These are phyloP conservation scores for Acanthococcus lagerstroemiae DNA, from an alignment of 2,888 invertebrate species.

Conservation along the genomic window DNA sequence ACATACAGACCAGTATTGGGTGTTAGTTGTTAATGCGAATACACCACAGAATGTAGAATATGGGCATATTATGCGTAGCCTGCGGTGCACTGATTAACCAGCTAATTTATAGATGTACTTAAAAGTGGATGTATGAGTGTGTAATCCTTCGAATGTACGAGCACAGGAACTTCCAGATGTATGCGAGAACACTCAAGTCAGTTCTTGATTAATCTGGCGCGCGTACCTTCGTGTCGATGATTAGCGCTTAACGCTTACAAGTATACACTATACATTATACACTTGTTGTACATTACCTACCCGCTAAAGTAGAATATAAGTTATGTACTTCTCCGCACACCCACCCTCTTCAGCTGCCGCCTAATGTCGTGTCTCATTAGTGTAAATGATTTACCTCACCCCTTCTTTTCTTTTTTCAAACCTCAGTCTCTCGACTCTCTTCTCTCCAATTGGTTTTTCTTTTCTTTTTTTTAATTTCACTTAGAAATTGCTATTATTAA, in stretches of 20 bases:
- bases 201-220: constrained; percentile 16
- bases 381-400: constrained; percentile 22
- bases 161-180: no score
- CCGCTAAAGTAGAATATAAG: constrained; percentile 12
- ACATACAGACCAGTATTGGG: no score
- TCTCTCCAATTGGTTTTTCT: not conserved
- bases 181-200: not conserved
- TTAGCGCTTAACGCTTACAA: constrained; percentile 17
- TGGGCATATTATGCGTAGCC: no score
- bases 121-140: no score
- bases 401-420: not conserved
- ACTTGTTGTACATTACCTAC: constrained; percentile 12
- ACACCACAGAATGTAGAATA: no score
- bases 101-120: no score
- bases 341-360: not conserved
- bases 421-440: no score
- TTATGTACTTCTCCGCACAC: not conserved
- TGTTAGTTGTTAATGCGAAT: no score
- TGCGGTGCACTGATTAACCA: no score
- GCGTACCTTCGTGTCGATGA: constrained; percentile 25
- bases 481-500: constrained; percentile 24
- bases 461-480: constrained; percentile 20
- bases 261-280: no score
- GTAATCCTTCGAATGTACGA: no score
- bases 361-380: constrained; percentile 25